Evolutionary conservation across 2,797 vertebrate species (phyloP).

Genomic region (Peromyscus aztecus): DNA sequence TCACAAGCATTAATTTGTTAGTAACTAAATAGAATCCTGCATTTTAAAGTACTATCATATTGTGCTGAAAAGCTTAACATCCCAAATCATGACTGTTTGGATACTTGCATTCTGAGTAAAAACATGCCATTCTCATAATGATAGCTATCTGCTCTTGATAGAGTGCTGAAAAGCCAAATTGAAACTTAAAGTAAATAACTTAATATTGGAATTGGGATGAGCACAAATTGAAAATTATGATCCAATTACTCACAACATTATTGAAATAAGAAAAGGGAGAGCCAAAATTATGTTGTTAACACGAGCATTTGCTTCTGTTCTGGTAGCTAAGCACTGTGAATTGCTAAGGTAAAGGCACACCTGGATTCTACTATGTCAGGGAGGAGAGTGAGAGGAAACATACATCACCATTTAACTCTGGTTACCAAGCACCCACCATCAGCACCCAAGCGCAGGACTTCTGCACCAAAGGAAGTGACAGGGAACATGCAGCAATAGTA

Average conservation of each 20-base stretch:
- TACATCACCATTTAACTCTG: background rate
- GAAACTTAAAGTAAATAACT: background rate
- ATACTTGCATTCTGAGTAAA: conserved; percentile 34
- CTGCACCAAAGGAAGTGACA: background rate
- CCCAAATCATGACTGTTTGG: background rate
- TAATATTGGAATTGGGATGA: background rate
- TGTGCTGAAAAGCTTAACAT: conserved; percentile 47
- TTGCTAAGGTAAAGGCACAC: background rate
- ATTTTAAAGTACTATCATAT: background rate
- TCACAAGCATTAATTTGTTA: background rate
- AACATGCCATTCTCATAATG: conserved; percentile 19
- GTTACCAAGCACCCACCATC: background rate
- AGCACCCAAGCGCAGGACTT: background rate
- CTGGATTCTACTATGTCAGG: background rate
- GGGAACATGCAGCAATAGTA: background rate
- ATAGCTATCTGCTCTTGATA: background rate
- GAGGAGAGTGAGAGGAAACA: background rate
- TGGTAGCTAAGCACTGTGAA: background rate
- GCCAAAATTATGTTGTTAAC: background rate
- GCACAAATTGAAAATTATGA: conserved; percentile 37
- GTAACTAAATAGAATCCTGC: background rate
- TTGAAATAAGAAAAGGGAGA: conserved; percentile 44
- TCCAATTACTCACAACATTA: conserved; percentile 1
- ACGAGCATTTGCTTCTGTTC: background rate
- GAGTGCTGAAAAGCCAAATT: background rate